Base-by-base conservation (phyloP, 2,113 vertebrate genomes). In the Aphyosemion australe region DNA sequence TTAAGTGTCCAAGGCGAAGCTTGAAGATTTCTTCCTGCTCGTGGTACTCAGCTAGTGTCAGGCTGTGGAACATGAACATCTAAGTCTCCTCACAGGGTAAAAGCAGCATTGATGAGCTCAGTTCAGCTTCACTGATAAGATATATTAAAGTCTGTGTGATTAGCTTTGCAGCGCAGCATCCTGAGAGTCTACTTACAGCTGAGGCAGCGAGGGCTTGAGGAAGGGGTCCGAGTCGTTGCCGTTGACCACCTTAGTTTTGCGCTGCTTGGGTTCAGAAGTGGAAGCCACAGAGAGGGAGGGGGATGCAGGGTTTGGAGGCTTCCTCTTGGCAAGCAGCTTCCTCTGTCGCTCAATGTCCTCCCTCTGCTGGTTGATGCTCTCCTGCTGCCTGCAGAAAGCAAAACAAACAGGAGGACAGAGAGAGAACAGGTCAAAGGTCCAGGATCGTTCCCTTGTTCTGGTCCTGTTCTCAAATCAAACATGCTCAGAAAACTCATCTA, bases 11-110 rank as follows among this genome's bases (percentile, higher is more conserved):
- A 65, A 99, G 94, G 81, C 97, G 92, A 79, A 99, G 96, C 86
- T 99, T 99, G 91, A 99, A 99, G 87, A 99, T 99, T 91, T 99
- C 97, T 89, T 99, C 97, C 87, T 99, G 97, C 84, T 99, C 97
- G 0, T 99, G 97, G 86, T 99, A 99, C 82, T 99, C 97, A 45
- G 97, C 96, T 63, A 98, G 88, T 58, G 96, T 98, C 87, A 99
- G 91, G 86, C 97, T 99, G 91, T 1, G 21, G 64, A 78, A 86
- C 92, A 37, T 37, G 34, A 37, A 66, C 50, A 7, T 53, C 16
- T 20, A 48, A 74, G 32, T 39, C 32, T 49, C 10, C 1, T 0
- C 1, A 39, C 3, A 12, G 10, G 57, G n/a, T 10, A 21, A 42
- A 47, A 18, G 15, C 13, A 7, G 7, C 6, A 10, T 37, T 37